A percentile compares a stretch with the other conserved stretches of the same genome.
Evolutionary conservation across 2,797 vertebrate species (phyloP).

Genomic region (Falco concolor): DNA sequence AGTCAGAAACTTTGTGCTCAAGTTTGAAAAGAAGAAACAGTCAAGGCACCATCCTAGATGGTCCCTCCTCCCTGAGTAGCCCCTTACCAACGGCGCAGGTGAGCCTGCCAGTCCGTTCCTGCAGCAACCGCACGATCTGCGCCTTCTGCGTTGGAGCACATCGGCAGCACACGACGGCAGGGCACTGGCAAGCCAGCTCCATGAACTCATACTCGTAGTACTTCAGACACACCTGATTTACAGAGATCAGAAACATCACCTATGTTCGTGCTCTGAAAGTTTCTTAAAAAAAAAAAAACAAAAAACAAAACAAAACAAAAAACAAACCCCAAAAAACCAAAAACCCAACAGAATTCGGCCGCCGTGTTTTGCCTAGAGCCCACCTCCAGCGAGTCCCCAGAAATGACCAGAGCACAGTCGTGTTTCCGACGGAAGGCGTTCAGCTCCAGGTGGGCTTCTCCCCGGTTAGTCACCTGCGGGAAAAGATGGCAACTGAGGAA

Average conservation of each 20-base stretch:
- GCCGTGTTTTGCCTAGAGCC: neutral
- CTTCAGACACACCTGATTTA: slow-evolving; percentile 86
- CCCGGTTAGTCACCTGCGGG: slow-evolving; percentile 90
- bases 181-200: slow-evolving; percentile 96
- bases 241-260: neutral
- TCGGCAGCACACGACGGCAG: slow-evolving; percentile 93
- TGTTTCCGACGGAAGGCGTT: slow-evolving; percentile 96
- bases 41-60: neutral
- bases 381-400: slow-evolving; percentile 95
- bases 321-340: neutral
- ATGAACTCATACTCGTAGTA: slow-evolving; percentile 98
- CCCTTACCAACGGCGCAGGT: slow-evolving; percentile 93
- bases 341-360: no score
- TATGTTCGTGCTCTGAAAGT: accelerated
- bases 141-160: slow-evolving; percentile 96
- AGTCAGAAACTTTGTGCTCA: no score
- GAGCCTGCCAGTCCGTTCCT: slow-evolving; percentile 92
- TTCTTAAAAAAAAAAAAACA: neutral
- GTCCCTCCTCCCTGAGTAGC: neutral
- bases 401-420: slow-evolving; percentile 95
- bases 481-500: neutral
- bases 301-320: neutral
- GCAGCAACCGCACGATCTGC: slow-evolving; percentile 93
- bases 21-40: no score
- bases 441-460: slow-evolving; percentile 94